Percentiles rank a stretch among this genome's conserved stretches.
These are phyloP conservation scores for Zaprionus lachaisei DNA, from an alignment of 1,140 invertebrate species.

Conservation along the genomic window DNA sequence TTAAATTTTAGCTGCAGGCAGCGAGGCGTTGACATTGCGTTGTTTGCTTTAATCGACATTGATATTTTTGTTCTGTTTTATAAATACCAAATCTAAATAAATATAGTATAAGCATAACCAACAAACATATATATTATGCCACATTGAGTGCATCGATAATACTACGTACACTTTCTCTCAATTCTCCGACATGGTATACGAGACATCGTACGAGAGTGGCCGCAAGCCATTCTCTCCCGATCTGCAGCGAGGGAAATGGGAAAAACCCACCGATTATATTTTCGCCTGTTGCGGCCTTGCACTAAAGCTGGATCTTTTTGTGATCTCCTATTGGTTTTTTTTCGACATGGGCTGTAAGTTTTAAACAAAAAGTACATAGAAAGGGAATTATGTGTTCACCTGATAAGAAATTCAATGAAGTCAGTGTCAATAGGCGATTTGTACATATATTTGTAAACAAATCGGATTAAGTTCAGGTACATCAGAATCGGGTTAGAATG, in stretches of 20 bases:
- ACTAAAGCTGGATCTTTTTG: constrained; percentile 68
- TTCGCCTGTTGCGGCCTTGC: constrained; percentile 69
- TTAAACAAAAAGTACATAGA: background rate
- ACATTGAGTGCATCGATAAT: constrained; percentile 3
- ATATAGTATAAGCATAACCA: background rate
- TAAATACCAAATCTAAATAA: constrained; percentile 3
- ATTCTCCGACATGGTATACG: constrained; percentile 62
- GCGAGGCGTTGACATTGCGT: constrained; percentile 7
- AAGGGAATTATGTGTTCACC: background rate
- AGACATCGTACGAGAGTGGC: constrained; percentile 74
- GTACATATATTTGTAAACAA: background rate
- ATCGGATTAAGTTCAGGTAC: background rate
- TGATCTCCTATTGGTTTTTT: constrained; percentile 56
- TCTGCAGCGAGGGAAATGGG: constrained; percentile 69
- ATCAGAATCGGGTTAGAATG: background rate
- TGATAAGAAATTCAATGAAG: constrained; percentile 5
- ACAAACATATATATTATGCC: background rate
- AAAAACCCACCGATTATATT: constrained; percentile 67
- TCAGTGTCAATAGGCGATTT: background rate
- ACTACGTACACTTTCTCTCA: background rate
- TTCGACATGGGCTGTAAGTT: constrained; percentile 73
- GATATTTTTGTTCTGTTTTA: constrained; percentile 18
- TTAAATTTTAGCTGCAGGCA: constrained; percentile 12
- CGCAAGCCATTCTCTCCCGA: constrained; percentile 72
- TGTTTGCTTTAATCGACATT: constrained; percentile 14